Evolutionary conservation across 2,888 invertebrate species (phyloP), one percentile per base, ranked within the genome.

Genomic region (Cataglyphis altisquamis): DNA sequence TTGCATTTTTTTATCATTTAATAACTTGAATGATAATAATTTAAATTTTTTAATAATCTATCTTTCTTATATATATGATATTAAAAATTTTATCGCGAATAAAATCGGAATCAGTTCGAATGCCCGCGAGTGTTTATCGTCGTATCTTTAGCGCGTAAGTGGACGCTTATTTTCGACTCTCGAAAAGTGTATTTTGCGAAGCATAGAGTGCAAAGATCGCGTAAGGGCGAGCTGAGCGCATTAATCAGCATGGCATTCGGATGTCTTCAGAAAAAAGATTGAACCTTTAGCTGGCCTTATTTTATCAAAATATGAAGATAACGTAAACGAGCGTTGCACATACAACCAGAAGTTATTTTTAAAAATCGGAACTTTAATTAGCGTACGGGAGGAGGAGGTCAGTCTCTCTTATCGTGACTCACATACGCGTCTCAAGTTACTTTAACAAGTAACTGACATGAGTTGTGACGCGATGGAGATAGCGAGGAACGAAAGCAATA

Each of bases 111-210:
- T 12, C 36, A 25, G 6, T 45, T 80, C 9, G 62, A 62, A 80
- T 8, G 21, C 18, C 39, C 32, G n/a, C 21, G 66, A 75, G 3
- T 74, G 52, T 66, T 77, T 77, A 77, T 67, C 77, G 15, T 67
- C 60, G 60, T 32, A 12, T 80, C 36, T 12, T 32, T 45, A 21
- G 18, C 36, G 45, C 29, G 45, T 45, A 15, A 75, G 55, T 57
- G 29, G 55, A 39, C 70, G 70, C 78, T 80, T 80, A 80, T 80
- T 80, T 80, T 70, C 70, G 60, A 70, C 78, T 72, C 70, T 60
- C 70, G 77, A 41, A 77, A 55, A 68, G 41, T 45, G n/a, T 39
- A 21, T 66, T 75, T 75, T 39, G 52, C 75, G 25, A 66, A 66
- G 75, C 55, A 64, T 39, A 52, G 78, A 70, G 78, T 60, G 78